Conservation (phyloP, 2,113 vertebrate genomes). For the Nannospalax galili region DNA sequence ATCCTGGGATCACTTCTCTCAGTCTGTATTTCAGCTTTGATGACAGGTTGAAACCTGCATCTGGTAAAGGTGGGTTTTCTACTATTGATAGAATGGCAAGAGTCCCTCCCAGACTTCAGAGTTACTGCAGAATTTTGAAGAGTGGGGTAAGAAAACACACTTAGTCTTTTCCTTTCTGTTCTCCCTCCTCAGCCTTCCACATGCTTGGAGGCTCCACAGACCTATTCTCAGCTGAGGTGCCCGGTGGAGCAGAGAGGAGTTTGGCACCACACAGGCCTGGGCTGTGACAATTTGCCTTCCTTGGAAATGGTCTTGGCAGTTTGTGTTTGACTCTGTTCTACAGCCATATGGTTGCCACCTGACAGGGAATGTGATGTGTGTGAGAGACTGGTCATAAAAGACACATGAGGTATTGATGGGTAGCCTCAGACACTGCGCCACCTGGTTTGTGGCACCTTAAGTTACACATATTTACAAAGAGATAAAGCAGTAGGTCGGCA, state of each 20-base stretch:
- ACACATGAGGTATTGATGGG: background rate
- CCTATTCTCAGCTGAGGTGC: background rate
- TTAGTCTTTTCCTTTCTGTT: background rate
- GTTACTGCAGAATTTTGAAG: background rate
- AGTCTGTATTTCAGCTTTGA: background rate
- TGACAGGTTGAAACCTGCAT: background rate
- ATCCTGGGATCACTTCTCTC: no score
- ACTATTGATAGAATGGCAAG: background rate
- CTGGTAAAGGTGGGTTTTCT: background rate
- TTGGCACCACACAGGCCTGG: background rate
- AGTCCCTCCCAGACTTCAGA: background rate
- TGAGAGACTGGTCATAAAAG: background rate
- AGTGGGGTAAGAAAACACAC: background rate
- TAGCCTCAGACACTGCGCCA: background rate
- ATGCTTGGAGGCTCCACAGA: background rate
- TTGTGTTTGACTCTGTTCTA: background rate
- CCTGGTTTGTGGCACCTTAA: background rate
- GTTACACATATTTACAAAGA: background rate
- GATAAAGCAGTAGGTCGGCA: background rate
- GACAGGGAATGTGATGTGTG: background rate
- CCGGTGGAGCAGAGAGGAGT: background rate
- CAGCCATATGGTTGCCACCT: background rate
- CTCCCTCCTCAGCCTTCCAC: background rate
- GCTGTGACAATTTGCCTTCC: background rate
- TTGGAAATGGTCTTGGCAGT: background rate